Conservation (phyloP, 2,888 invertebrate species). For the Amblyteles armatorius region DNA sequence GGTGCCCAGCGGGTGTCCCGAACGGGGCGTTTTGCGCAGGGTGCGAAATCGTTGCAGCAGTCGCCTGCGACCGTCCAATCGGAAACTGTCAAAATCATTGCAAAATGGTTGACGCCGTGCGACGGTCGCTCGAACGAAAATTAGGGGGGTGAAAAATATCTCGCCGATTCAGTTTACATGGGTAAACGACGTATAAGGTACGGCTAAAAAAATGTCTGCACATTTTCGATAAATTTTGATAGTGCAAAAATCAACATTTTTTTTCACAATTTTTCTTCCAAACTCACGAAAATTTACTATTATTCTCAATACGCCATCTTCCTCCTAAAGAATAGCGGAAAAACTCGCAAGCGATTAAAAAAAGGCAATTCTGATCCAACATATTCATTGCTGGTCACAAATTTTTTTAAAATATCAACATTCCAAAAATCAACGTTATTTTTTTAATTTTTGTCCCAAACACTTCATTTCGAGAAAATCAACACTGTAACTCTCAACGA, state of each 20-base stretch:
- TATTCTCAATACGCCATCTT: not conserved
- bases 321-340: not conserved
- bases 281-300: not conserved
- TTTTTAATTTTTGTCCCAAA: not conserved
- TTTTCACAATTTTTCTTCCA: not conserved
- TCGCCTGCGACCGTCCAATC: conserved; percentile 69
- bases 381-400: not conserved
- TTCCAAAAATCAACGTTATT: too few species aligned
- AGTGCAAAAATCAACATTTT: not conserved
- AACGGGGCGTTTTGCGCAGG: conserved; percentile 13
- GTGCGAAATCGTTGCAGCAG: conserved; percentile 18
- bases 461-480: not conserved
- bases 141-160: not conserved
- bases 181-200: not conserved
- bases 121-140: not conserved
- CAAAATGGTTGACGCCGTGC: conserved; percentile 72
- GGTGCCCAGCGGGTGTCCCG: conserved; percentile 51
- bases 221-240: too few species aligned
- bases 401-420: too few species aligned
- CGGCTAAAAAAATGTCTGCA: too few species aligned
- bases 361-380: not conserved
- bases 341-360: too few species aligned
- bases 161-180: not conserved
- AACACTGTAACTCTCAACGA: not conserved
- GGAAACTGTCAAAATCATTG: conserved; percentile 73